Base-by-base conservation (phyloP, 1,140 invertebrate genomes). In the Neoseiulus cucumeris region DNA sequence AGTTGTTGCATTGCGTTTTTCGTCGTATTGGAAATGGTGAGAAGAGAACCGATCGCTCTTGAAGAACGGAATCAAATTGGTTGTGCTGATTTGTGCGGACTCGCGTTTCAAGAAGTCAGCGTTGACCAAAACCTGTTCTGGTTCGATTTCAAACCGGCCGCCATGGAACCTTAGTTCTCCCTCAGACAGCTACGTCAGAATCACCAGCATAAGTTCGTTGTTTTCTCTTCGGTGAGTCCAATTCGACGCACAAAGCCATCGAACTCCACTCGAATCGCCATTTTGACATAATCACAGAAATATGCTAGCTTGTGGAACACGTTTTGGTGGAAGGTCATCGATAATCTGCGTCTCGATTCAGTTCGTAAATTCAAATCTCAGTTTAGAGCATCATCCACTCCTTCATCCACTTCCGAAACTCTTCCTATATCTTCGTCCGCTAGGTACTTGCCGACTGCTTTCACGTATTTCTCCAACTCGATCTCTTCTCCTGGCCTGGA, bases 401-500 rank as follows among this genome's bases (percentile, higher is more conserved):
- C 75, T 93, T 92, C 66, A 87, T 85, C 68, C 96, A 75, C 72
- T 86, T 84, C 6, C 80, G 68, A 96, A 95, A 28, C 82, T 81
- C 67, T 85, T 85, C 22, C n/a, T n/a, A 98, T 82, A 74, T 99
- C 95, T 72, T 98, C 96, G 75, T 99, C 95, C 0, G 93, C 97
- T 1, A 98, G 74, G 0, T 86, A 87, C 65, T 87, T 72, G 44
- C 72, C 72, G 66, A 91, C 87, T 74, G 93, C 89, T 69, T 90
- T 79, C 68, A 81, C 89, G 75, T 98, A 92, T 73, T 93, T 94
- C 9, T 93, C 91, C 18, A 88, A 80, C 72, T 83, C 80, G 66
- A 99, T 85, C 79, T 98, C 95, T 77, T 99, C 96, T 0, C 96
- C 96, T 1, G 96, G 96, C 76, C 97, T 97, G 73, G 91, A 96